Evolutionary conservation across 2,888 invertebrate species (phyloP).

Genomic region (Hypolimnas misippus): DNA sequence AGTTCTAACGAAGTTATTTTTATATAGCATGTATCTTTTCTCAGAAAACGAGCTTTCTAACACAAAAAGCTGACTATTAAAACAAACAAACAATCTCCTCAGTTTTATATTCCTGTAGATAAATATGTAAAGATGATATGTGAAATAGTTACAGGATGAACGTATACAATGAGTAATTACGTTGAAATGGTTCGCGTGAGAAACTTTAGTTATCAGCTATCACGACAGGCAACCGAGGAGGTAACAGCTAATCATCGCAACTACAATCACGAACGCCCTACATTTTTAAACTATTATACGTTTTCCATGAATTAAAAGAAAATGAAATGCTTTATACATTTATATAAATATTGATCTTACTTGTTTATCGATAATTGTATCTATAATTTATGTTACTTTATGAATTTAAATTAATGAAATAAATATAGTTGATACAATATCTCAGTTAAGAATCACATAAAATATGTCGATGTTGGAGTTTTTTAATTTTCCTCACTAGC

Average conservation of each 20-base stretch:
- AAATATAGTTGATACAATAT: too few relatives aligned
- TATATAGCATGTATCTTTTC: too few relatives aligned
- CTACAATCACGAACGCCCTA: conserved; percentile 24
- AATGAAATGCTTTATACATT: too few relatives aligned
- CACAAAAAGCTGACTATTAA: too few relatives aligned
- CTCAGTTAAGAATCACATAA: too few relatives aligned
- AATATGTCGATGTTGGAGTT: not conserved
- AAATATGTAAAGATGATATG: not conserved
- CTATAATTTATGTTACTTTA: too few relatives aligned
- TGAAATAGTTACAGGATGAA: conserved; percentile 6
- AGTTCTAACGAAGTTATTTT: not conserved
- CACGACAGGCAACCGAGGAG: conserved; percentile 24
- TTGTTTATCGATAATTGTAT: too few relatives aligned
- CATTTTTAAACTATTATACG: conserved; percentile 14
- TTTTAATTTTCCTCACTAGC: conserved; percentile 54
- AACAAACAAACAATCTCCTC: too few relatives aligned
- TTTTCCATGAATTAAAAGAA: not conserved
- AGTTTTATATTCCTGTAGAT: too few relatives aligned
- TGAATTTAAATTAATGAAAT: too few relatives aligned
- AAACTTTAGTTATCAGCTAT: conserved; percentile 32
- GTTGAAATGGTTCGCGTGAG: conserved; percentile 32
- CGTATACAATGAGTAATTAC: conserved; percentile 21
- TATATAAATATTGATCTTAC: too few relatives aligned
- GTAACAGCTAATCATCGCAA: conserved; percentile 27
- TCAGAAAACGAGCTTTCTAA: too few relatives aligned